Evolutionary conservation across 2,888 invertebrate genomes (phyloP).

Genomic region (Leptogaster cylindrica): DNA sequence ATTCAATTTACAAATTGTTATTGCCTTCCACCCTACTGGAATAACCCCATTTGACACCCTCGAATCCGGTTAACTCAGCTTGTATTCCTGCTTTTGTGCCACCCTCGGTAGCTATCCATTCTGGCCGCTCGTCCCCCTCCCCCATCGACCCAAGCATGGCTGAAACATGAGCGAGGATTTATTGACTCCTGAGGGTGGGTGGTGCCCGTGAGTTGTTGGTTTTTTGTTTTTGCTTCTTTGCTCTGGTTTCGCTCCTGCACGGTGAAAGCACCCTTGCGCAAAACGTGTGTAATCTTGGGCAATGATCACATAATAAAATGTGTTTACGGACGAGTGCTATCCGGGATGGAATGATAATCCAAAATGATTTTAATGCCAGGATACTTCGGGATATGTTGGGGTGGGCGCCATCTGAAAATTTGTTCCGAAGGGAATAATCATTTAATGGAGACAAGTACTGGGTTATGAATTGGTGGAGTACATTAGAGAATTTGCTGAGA

Average conservation of each 20-base stretch:
- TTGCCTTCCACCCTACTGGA: constrained; percentile 25
- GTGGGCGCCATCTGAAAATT: neutral
- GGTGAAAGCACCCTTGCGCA: constrained; percentile 20
- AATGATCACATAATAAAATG: constrained; percentile 47
- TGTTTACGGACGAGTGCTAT: constrained; percentile 32
- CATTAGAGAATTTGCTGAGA: constrained; percentile 9
- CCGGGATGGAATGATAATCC: constrained; percentile 31
- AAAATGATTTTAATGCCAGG: constrained; percentile 25
- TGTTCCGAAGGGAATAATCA: constrained; percentile 1
- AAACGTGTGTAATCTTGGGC: constrained; percentile 47
- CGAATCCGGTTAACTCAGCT: constrained; percentile 15
- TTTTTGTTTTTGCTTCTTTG: neutral
- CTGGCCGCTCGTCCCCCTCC: neutral
- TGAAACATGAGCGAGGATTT: constrained; percentile 35
- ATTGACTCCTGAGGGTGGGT: constrained; percentile 36
- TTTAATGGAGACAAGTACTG: constrained; percentile 28
- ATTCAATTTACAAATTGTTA: constrained; percentile 46
- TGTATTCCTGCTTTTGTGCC: constrained; percentile 14
- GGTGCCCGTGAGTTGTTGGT: constrained; percentile 21
- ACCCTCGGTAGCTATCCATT: constrained; percentile 1
- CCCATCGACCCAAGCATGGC: neutral
- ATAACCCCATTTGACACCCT: neutral
- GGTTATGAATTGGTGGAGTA: constrained; percentile 28
- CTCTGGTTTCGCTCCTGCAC: neutral
- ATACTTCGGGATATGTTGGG: neutral